These are phyloP conservation scores for Myiozetetes cayanensis DNA, from an alignment of 2,113 vertebrate genomes.

Conservation along the genomic window DNA sequence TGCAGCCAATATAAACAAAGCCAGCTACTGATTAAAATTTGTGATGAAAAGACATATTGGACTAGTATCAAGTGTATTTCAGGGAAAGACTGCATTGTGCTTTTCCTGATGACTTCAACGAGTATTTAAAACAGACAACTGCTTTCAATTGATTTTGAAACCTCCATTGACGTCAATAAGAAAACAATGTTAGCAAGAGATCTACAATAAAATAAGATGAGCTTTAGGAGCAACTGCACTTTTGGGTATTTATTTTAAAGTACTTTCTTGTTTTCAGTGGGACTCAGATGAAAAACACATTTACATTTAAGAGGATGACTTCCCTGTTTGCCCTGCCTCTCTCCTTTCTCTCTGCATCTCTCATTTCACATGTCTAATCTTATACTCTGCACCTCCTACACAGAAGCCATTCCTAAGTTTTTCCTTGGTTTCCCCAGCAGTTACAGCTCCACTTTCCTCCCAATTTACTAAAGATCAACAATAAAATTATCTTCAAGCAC, in stretches of 20 bases:
- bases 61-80: not conserved
- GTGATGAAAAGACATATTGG: not conserved
- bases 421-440: not conserved
- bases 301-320: not conserved
- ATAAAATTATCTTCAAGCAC: not conserved
- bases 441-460: not conserved
- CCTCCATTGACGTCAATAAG: not conserved
- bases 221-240: not conserved
- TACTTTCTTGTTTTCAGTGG: not conserved
- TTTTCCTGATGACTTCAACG: not conserved
- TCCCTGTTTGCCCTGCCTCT: not conserved
- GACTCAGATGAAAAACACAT: not conserved
- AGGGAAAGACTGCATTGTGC: not conserved
- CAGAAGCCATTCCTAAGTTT: not conserved
- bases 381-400: not conserved
- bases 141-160: slow-evolving; percentile 18
- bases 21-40: not conserved
- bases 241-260: not conserved
- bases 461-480: not conserved
- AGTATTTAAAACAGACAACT: not conserved
- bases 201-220: not conserved
- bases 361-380: not conserved
- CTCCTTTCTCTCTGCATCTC: not conserved
- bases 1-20: not conserved
- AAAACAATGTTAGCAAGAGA: slow-evolving; percentile 14